Percentiles rank a stretch among this genome's conserved stretches.
Conservation (phyloP, 2,113 vertebrate genomes). For the Myrmecobius fasciatus region DNA sequence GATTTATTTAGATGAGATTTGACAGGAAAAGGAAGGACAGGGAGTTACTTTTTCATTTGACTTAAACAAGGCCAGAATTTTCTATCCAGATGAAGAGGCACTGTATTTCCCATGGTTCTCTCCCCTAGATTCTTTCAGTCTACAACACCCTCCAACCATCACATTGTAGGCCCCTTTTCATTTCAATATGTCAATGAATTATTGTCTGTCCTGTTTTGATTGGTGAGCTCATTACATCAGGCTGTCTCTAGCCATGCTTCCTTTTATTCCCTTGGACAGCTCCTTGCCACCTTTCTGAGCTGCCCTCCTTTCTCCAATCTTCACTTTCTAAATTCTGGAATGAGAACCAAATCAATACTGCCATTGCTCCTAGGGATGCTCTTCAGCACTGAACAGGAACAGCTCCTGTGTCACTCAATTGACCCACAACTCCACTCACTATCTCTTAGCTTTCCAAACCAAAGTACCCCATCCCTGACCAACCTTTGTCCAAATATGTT, state of each 20-base stretch:
- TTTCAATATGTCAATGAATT: background rate
- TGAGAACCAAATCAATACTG: background rate
- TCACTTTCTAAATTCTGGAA: background rate
- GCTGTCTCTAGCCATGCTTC: background rate
- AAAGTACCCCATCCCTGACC: background rate
- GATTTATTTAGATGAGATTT: background rate
- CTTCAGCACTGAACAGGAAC: background rate
- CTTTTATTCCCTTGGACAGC: background rate
- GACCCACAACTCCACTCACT: background rate
- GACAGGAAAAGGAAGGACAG: background rate
- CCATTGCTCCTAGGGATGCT: background rate
- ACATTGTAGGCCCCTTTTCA: background rate
- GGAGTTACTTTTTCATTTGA: background rate
- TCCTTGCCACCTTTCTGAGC: background rate
- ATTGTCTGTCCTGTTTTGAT: background rate
- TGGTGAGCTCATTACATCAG: background rate
- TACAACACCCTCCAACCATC: background rate
- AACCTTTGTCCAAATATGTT: background rate
- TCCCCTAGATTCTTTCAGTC: background rate
- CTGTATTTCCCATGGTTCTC: background rate
- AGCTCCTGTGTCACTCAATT: background rate
- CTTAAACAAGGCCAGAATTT: background rate
- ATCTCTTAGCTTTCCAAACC: background rate
- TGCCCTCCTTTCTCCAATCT: background rate
- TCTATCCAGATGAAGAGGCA: background rate